Base-by-base conservation (phyloP, 2,797 vertebrate species). In the Anguilla megastoma region DNA sequence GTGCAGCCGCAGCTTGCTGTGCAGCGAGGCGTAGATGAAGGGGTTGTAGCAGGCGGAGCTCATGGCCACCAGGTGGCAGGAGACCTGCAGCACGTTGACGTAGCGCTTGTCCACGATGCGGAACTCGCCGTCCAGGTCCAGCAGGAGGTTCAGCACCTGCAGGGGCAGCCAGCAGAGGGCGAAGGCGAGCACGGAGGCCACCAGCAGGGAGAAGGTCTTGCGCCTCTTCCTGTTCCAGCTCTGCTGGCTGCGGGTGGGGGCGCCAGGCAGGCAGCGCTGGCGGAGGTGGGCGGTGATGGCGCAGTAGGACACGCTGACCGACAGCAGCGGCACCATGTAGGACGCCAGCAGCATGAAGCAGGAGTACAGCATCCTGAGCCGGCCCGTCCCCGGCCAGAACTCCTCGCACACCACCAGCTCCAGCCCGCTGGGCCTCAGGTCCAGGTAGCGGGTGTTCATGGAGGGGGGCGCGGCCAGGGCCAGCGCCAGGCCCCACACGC, bases 41-140 rank as follows among this genome's bases (percentile, higher is more conserved):
- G 96, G 96, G 90, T 96, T 97, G 92, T 96, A 97, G 89, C 96
- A 96, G 0, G 96, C 93, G 6, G 96, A 97, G 90, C 95, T 96
- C 96, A 96, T 96, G 1, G 96, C 96, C 86, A 96, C 93, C 88
- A 97, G 92, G 89, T 97, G 96, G 90, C 96, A 97, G 91, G 94
- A 95, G 76, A 96, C 93, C 90, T 97, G 96, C 56, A 95, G 84
- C 79, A 96, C 89, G 3, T 97, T 96, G 50, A 96, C 86, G 74
- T 97, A 96, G 71, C 94, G 94, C 85, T 96, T 96, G 54, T 94
- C 95, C n/a, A 96, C 92, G 84, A 97, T 94, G 85, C 93, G 90
- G 91, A 96, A 96, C 86, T 97, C 94, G 0, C 92, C 94, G 90
- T 97, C 96, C 87, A 97, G 92, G 90, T 97, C 96, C 88, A 96